Evolutionary conservation across 2,888 invertebrate species (phyloP).

Genomic region (Sialis fuliginosa): DNA sequence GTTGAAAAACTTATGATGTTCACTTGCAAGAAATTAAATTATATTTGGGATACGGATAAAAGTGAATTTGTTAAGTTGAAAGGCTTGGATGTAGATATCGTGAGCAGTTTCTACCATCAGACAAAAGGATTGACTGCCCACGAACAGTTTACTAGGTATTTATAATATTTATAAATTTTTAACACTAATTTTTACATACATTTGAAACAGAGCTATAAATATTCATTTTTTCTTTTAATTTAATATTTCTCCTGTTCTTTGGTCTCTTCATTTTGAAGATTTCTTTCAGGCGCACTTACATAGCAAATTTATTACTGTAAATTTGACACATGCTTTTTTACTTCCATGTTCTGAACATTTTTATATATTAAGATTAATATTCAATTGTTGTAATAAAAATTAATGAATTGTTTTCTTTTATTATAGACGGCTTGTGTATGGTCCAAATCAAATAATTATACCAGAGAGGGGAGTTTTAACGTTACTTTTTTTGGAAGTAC

Average conservation of each 20-base stretch:
- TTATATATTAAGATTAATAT: no score
- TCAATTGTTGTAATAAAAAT: no score
- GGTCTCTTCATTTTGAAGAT: no score
- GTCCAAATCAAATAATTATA: constrained; percentile 66
- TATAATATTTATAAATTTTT: not conserved
- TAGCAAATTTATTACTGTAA: not conserved
- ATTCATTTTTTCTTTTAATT: not conserved
- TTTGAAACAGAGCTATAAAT: not conserved
- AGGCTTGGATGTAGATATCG: constrained; percentile 54
- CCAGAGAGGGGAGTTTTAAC: constrained; percentile 56
- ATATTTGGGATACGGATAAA: constrained; percentile 62
- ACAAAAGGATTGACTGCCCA: constrained; percentile 36
- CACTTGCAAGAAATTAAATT: constrained; percentile 58
- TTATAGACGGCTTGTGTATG: constrained; percentile 59
- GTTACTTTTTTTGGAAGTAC: constrained; percentile 61
- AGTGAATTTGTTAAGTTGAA: constrained; percentile 49
- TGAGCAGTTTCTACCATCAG: constrained; percentile 42
- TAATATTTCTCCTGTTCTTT: not conserved
- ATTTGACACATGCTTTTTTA: not conserved
- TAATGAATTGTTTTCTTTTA: constrained; percentile 2
- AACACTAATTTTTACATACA: no score
- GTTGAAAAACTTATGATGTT: constrained; percentile 1
- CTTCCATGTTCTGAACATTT: no score
- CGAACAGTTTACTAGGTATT: constrained; percentile 42
- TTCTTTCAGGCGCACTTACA: no score